phyloP scores from a whole-genome alignment of 1,140 invertebrate species.

The Eubasilissa regina region DNA sequence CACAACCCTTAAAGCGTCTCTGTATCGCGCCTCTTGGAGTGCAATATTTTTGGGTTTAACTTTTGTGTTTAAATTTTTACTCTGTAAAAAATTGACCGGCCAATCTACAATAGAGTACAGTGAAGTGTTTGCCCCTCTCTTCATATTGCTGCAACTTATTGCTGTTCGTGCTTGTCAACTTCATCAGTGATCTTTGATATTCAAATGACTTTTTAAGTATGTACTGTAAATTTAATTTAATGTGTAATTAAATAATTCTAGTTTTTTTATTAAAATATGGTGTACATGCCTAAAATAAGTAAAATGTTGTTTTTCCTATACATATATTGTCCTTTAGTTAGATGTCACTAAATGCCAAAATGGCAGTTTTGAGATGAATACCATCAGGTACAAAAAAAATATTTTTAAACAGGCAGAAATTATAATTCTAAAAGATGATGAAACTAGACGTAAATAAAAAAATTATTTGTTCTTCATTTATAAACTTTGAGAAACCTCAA shows the following conservation, averaged over 20 bases:
- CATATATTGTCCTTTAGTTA: too few relatives aligned
- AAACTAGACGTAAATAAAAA: too few relatives aligned
- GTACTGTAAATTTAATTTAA: not conserved
- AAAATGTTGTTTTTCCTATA: too few relatives aligned
- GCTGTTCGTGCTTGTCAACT: slow-evolving; percentile 94
- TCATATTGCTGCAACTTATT: slow-evolving; percentile 90
- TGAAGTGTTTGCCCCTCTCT: slow-evolving; percentile 93
- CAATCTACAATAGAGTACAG: slow-evolving; percentile 88
- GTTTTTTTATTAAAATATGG: not conserved
- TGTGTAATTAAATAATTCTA: not conserved
- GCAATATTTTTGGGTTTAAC: slow-evolving; percentile 86
- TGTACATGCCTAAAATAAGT: not conserved
- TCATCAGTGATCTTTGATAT: slow-evolving; percentile 67
- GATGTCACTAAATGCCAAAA: too few relatives aligned
- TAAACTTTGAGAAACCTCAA: too few relatives aligned
- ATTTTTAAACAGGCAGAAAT: too few relatives aligned
- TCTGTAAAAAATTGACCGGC: slow-evolving; percentile 90
- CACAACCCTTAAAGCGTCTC: slow-evolving; percentile 83
- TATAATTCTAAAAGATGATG: too few relatives aligned
- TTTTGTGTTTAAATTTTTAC: slow-evolving; percentile 93
- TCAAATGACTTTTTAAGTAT: too few relatives aligned
- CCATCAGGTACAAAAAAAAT: too few relatives aligned
- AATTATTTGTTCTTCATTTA: too few relatives aligned
- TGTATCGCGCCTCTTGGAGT: slow-evolving; percentile 89
- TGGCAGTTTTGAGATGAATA: too few relatives aligned